These are phyloP conservation scores for Pocillopora verrucosa DNA, from an alignment of 64 coral and sea anemone species.

Conservation along the genomic window DNA sequence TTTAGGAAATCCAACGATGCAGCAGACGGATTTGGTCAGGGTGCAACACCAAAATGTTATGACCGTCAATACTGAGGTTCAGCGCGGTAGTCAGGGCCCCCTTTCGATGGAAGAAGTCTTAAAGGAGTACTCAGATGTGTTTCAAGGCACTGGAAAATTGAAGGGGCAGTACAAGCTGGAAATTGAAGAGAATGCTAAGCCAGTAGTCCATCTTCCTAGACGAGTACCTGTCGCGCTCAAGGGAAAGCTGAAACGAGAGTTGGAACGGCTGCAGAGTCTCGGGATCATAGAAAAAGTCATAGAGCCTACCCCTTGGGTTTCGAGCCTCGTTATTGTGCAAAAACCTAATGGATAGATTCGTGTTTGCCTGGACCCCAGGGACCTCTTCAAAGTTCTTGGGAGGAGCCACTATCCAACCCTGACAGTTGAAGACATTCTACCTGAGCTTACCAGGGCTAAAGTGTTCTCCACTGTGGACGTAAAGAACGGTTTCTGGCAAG, in stretches of 20 bases:
- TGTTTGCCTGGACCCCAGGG: not conserved
- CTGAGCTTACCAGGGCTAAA: not conserved
- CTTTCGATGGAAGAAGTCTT: not conserved
- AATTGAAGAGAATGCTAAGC: not conserved
- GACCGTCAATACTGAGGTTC: not conserved
- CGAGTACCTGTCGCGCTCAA: not conserved
- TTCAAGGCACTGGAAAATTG: not conserved
- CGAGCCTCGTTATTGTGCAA: not conserved
- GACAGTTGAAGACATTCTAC: not conserved
- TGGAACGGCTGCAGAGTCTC: not conserved
- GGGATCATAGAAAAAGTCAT: not conserved
- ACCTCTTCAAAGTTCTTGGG: not conserved
- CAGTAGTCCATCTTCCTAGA: not conserved
- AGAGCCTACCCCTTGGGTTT: not conserved
- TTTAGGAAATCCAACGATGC: slow-evolving; percentile 7
- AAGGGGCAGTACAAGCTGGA: slow-evolving; percentile 5
- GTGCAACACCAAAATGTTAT: slow-evolving; percentile 46
- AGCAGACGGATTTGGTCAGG: slow-evolving; percentile 39
- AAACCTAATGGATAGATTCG: not conserved
- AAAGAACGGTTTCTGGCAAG: slow-evolving; percentile 11
- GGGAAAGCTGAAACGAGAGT: not conserved
- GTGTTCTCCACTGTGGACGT: not conserved
- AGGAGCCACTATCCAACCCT: not conserved
- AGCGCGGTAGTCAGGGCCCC: not conserved
- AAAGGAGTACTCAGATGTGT: slow-evolving; percentile 1